phyloP scores from a whole-genome alignment of 2,888 invertebrate genomes.

The Apantesis nais region DNA sequence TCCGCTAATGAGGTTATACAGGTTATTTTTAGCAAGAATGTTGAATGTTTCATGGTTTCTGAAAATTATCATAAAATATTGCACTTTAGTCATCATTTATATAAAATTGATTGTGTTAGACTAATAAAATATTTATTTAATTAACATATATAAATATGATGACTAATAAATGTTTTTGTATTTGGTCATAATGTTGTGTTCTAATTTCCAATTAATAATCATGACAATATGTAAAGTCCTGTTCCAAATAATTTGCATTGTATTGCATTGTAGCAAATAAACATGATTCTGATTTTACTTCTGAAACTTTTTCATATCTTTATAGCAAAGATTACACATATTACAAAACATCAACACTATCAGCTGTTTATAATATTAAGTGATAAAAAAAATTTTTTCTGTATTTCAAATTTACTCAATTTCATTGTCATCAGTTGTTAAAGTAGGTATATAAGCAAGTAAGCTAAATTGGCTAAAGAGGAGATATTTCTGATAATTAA shows the following conservation, averaged over 20 bases:
- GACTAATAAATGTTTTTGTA: neutral
- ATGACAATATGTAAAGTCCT: constrained; percentile 4
- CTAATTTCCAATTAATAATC: constrained; percentile 1
- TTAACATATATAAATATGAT: neutral
- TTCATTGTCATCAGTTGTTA: too few relatives aligned
- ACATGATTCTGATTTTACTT: too few relatives aligned
- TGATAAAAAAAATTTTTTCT: neutral
- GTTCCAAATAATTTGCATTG: too few relatives aligned
- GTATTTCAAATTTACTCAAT: neutral
- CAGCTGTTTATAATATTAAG: neutral
- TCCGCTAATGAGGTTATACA: too few relatives aligned
- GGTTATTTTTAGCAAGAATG: neutral
- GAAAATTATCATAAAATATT: neutral
- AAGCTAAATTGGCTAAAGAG: neutral
- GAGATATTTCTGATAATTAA: neutral
- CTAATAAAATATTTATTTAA: neutral
- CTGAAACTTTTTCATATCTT: neutral
- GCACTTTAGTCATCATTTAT: neutral
- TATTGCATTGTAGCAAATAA: too few relatives aligned
- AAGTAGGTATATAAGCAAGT: neutral
- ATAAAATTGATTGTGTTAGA: neutral
- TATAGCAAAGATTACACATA: neutral
- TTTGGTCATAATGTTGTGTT: neutral
- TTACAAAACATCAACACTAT: neutral
- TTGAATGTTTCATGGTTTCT: neutral